Evolutionary conservation across 2,888 invertebrate genomes (phyloP), one percentile per base, ranked within the genome.

Genomic region (Silvanus unidentatus): DNA sequence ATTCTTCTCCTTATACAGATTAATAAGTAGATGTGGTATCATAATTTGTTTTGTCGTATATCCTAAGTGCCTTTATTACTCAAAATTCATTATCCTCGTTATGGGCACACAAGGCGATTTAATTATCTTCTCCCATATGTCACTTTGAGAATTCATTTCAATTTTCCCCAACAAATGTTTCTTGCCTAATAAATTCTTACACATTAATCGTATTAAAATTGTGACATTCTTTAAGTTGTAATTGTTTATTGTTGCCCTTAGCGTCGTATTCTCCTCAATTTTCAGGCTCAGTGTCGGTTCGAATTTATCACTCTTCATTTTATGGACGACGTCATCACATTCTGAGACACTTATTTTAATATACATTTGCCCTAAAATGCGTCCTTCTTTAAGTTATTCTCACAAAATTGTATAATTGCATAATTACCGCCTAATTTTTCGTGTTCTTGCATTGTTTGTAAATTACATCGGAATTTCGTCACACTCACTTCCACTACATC

Each of bases 271-370:
- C 0, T 80, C 77, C 57, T 84, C 82, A 75, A 87, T 83, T 69
- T 85, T 82, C 58, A 83, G 80, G n/a, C 87, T 84, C 45, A 88
- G 81, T 2, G 86, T 82, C 3, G 88, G 87, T 11, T 76, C 74
- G 68, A 88, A 88, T 52, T 78, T 75, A 57, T 82, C 80, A 55
- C 87, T 86, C 65, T 86, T 87, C 86, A 88, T 71, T 54, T 70
- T 71, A 29, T 67, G 66, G n/a, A 71, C 62, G 10, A 60, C 32
- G n/a, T 37, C 11, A 65, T 58, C 54, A 80, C 82, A 47, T 80
- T 79, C 45, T 57, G 58, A 63, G 88, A 86, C 50, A 83, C 78
- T 82, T 46, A 88, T 85, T 71, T 88, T 88, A 50, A 88, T 76
- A 65, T 88, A 88, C 59, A 88, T 75, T 42, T 82, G 82, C 28